Evolutionary conservation across 2,113 vertebrate species (phyloP).

Genomic region (Campylomormyrus numenius): DNA sequence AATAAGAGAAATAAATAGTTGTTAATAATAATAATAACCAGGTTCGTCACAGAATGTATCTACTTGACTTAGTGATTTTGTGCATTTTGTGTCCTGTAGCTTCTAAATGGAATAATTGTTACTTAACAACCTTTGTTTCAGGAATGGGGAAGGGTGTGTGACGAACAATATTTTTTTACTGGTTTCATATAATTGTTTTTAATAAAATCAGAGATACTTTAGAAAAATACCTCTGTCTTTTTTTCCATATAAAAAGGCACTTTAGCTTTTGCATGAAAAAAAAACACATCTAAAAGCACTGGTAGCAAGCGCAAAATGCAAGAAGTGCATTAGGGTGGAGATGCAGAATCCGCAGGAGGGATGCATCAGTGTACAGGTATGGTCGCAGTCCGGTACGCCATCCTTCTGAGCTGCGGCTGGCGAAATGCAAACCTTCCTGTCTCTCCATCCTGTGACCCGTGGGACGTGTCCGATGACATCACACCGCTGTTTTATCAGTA

Average conservation of each 20-base stretch:
- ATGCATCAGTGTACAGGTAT: not conserved
- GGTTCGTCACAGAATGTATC: not conserved
- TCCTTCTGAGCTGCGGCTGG: not conserved
- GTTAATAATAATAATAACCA: not conserved
- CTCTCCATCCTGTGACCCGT: not conserved
- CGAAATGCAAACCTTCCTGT: not conserved
- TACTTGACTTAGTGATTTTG: not conserved
- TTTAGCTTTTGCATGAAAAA: not conserved
- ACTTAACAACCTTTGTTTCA: not conserved
- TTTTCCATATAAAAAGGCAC: not conserved
- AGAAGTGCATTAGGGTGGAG: not conserved
- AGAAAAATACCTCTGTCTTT: not conserved
- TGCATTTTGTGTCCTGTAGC: not conserved
- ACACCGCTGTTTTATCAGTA: not conserved
- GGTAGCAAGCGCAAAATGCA: not conserved
- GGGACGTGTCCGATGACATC: not conserved
- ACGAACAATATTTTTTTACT: not conserved
- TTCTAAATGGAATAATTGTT: not conserved
- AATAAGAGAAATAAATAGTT: not conserved
- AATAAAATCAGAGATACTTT: not conserved
- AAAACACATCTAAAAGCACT: not conserved
- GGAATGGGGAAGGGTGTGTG: not conserved
- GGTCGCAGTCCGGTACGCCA: not conserved
- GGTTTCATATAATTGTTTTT: not conserved
- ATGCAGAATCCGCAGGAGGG: no score